These are phyloP conservation scores for Helostoma temminkii DNA, from an alignment of 2,797 vertebrate genomes.

Conservation along the genomic window DNA sequence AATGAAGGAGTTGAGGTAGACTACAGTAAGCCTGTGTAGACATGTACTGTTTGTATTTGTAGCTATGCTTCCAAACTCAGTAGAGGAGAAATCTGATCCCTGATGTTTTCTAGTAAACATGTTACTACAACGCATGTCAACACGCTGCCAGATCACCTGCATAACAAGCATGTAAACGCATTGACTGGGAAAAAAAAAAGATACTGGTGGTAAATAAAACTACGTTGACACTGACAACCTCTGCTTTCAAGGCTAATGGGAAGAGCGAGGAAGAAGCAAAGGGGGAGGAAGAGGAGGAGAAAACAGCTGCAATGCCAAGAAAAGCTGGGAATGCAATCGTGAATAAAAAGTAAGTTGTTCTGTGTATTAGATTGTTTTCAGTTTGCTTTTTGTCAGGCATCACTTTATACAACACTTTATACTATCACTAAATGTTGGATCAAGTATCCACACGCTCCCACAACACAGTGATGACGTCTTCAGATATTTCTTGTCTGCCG, in stretches of 20 bases:
- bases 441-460: not conserved
- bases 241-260: conserved; percentile 64
- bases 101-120: too few relatives aligned
- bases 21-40: too few relatives aligned
- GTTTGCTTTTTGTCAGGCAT: not conserved
- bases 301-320: conserved; percentile 82
- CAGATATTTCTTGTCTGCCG: not conserved
- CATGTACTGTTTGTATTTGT: too few relatives aligned
- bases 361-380: not conserved
- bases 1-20: too few relatives aligned
- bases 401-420: not conserved
- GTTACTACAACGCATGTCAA: too few relatives aligned
- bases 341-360: conserved; percentile 89
- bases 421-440: not conserved
- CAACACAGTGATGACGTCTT: not conserved
- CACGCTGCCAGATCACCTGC: too few relatives aligned
- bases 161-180: too few relatives aligned
- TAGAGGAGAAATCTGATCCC: too few relatives aligned
- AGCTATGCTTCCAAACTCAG: too few relatives aligned
- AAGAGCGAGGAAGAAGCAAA: conserved; percentile 41
- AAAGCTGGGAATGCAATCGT: conserved; percentile 89
- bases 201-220: not conserved
- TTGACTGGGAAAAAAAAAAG: too few relatives aligned
- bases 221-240: not conserved
- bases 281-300: conserved; percentile 37